Conservation (phyloP, 2,113 vertebrate species). For the Arothron firmamentum region DNA sequence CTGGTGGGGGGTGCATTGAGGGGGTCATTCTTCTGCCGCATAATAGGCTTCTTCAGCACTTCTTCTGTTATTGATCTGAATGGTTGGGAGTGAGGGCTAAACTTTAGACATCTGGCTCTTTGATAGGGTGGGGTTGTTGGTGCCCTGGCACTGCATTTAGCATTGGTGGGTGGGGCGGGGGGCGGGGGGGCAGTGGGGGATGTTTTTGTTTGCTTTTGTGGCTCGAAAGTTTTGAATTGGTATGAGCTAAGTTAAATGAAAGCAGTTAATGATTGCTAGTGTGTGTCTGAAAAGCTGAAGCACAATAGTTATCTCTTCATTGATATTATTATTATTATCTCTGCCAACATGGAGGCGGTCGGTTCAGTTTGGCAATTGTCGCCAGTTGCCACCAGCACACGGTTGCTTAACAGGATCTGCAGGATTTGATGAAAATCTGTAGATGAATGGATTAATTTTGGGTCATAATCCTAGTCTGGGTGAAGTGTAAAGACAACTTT, state of each 20-base stretch:
- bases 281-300: neutral
- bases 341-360: too few relatives aligned
- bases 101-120: slow-evolving; percentile 75
- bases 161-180: slow-evolving; percentile 35
- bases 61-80: slow-evolving; percentile 71
- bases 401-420: too few relatives aligned
- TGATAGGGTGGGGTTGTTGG: slow-evolving; percentile 47
- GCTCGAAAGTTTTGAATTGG: slow-evolving; percentile 15
- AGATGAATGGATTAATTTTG: too few relatives aligned
- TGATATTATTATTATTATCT: too few relatives aligned
- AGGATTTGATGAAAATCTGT: too few relatives aligned
- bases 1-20: slow-evolving; percentile 47
- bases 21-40: slow-evolving; percentile 65
- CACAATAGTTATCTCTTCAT: too few relatives aligned
- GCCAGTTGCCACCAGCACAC: too few relatives aligned
- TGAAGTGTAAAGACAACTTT: too few relatives aligned
- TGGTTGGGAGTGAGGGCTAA: slow-evolving; percentile 60
- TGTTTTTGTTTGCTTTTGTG: slow-evolving; percentile 37
- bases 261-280: slow-evolving; percentile 14
- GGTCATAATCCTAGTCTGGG: too few relatives aligned
- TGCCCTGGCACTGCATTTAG: slow-evolving; percentile 42
- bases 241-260: slow-evolving; percentile 14
- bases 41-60: slow-evolving; percentile 72
- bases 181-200: too few relatives aligned
- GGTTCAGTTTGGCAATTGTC: too few relatives aligned